Evolutionary conservation across 2,113 vertebrate genomes (phyloP).

Genomic region (Ictidomys tridecemlineatus): DNA sequence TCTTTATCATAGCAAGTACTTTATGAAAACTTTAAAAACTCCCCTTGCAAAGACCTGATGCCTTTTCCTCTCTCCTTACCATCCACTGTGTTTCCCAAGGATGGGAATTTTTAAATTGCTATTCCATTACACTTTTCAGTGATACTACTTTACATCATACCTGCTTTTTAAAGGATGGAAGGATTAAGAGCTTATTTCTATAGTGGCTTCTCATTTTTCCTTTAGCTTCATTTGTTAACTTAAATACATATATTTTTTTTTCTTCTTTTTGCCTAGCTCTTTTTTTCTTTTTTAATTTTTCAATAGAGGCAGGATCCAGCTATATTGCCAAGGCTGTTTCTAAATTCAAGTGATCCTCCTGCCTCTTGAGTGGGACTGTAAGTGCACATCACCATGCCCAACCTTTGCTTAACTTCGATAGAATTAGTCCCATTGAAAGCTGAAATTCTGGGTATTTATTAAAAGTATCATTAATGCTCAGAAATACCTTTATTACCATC

Average conservation of each 20-base stretch:
- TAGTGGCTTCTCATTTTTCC: conserved; percentile 39
- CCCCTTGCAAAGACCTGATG: background rate
- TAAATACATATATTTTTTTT: background rate
- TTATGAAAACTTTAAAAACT: background rate
- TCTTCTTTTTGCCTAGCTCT: background rate
- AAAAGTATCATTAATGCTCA: conserved; percentile 42
- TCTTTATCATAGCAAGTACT: background rate
- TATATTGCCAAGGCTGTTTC: background rate
- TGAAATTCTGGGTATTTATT: conserved; percentile 9
- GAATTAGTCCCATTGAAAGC: conserved; percentile 2
- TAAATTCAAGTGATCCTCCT: background rate
- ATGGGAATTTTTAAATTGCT: background rate
- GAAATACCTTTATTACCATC: background rate
- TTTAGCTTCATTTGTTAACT: conserved; percentile 43
- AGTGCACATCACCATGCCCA: background rate
- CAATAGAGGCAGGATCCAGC: background rate
- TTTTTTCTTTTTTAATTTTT: background rate
- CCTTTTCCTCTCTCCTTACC: background rate
- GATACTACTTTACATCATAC: background rate
- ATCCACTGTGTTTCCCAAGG: background rate
- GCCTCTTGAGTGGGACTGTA: background rate
- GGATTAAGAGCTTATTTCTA: background rate
- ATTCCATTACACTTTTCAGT: background rate
- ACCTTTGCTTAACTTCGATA: background rate
- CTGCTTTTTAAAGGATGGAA: background rate